A percentile compares a stretch with the other conserved stretches of the same genome.
Evolutionary conservation across 2,113 vertebrate genomes (phyloP).

Genomic region (Corythoichthys intestinalis): DNA sequence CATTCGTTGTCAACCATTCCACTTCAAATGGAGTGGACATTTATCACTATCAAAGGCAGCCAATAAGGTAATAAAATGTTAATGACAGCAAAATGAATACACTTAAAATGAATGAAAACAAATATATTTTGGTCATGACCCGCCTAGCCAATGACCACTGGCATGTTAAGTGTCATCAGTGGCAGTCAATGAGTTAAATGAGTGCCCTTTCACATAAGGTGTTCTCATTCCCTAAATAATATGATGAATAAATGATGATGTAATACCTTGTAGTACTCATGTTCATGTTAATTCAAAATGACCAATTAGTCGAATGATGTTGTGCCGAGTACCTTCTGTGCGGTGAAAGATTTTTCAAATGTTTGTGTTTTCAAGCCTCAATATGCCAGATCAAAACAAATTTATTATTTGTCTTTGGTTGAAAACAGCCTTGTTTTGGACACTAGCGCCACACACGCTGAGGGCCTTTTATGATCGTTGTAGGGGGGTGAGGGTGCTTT

Average conservation of each 20-base stretch:
- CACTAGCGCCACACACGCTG: constrained; percentile 16
- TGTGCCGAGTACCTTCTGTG: not conserved
- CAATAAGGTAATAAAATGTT: too few relatives aligned
- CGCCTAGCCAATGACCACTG: too few relatives aligned
- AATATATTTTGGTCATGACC: too few relatives aligned
- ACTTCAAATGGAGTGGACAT: too few relatives aligned
- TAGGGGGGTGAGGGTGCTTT: constrained; percentile 16
- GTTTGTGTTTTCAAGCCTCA: not conserved
- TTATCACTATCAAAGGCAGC: too few relatives aligned
- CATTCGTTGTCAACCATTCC: not conserved
- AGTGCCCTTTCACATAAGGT: too few relatives aligned
- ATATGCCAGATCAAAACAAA: not conserved
- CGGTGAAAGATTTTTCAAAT: not conserved
- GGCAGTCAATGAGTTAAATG: too few relatives aligned
- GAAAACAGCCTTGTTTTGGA: not conserved
- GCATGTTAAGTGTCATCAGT: too few relatives aligned
- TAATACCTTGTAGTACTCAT: not conserved
- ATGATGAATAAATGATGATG: not conserved
- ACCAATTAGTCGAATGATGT: not conserved
- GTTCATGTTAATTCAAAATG: not conserved
- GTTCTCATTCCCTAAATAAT: too few relatives aligned
- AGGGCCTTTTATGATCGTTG: constrained; percentile 14
- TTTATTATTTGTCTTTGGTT: not conserved
- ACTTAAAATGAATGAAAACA: too few relatives aligned
- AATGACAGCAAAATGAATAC: too few relatives aligned